Conservation (phyloP, 2,113 vertebrate species). For the Scartelaos histophorus region DNA sequence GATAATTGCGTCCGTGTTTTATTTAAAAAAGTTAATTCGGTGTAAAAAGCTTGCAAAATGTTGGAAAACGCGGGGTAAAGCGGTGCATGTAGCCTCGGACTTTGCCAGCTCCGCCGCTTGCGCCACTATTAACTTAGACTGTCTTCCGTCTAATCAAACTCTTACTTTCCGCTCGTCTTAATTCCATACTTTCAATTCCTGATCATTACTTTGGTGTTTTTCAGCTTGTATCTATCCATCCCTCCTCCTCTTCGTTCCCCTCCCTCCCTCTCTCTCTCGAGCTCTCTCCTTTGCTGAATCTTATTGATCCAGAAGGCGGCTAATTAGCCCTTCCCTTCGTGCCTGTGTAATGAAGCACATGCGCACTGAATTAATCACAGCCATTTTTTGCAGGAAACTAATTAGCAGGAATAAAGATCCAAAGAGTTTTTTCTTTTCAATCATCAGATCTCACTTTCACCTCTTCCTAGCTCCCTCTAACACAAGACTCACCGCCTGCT, state of each 20-base stretch:
- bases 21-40: conserved; percentile 20
- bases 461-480: conserved; percentile 87
- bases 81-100: conserved; percentile 32
- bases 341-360: conserved; percentile 99
- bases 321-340: conserved; percentile 99
- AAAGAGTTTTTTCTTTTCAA: conserved; percentile 99
- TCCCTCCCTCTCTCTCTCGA: conserved; percentile 79
- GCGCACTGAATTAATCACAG: conserved; percentile 99
- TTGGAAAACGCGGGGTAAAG: conserved; percentile 42
- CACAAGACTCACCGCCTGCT: conserved; percentile 84
- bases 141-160: conserved; percentile 79
- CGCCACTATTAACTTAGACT: conserved; percentile 67
- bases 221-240: conserved; percentile 84
- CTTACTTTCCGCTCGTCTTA: conserved; percentile 79
- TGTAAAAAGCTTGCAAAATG: conserved; percentile 41
- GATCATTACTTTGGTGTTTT: conserved; percentile 87
- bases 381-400: conserved; percentile 99
- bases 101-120: conserved; percentile 39
- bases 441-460: conserved; percentile 95
- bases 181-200: conserved; percentile 84
- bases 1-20: conserved; percentile 1
- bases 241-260: conserved; percentile 76
- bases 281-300: conserved; percentile 94
- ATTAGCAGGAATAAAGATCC: conserved; percentile 99
- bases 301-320: conserved; percentile 99